Evolutionary conservation across 2,113 vertebrate genomes (phyloP), one percentile per base, ranked within the genome.

Genomic region (Rutilus rutilus): DNA sequence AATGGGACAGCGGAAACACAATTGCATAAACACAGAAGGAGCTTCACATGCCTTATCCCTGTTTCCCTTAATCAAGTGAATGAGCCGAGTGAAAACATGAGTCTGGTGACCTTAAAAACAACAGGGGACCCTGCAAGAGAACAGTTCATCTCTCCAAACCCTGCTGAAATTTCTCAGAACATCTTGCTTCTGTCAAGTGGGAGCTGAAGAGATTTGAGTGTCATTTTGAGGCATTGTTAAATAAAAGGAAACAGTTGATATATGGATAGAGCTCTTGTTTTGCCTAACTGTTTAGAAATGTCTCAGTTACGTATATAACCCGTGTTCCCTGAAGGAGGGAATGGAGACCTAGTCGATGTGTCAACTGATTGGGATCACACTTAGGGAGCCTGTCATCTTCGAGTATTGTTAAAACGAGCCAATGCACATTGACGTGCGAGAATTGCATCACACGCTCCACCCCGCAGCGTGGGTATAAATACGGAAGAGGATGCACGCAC

Each of bases 91-190:
- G 17, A 6, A 73, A 84, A 75, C 19, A 64, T 57, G 5, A 6
- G 27, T 19, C 50, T 88, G 64, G 71, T 64, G 57, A 25, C 78
- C 67, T 88, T 84, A 81, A 86, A 54, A 52, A 77, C 59, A 64
- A 36, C 82, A 76, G 47, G 73, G 39, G 81, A 86, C 50, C 65
- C 65, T 67, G 87, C 50, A 21, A 84, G 36, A 52, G 80, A 88
- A 76, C 87, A 88, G 80, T 59, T 86, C 84, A 88, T 86, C 75
- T 80, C 19, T 47, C 21, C 52, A 62, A 84, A 86, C 83, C 67
- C 85, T 36, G 11, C 23, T 80, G 59, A 54, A 86, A 84, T 84
- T 78, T 67, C 50, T n/a, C 12, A 27, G 76, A 85, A 47, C 69
- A 71, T 85, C 57, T 73, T 45, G 52, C 64, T 78, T 27, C 82